Base-by-base conservation (phyloP, 2,113 vertebrate species). In the Benitochromis conjunctus region DNA sequence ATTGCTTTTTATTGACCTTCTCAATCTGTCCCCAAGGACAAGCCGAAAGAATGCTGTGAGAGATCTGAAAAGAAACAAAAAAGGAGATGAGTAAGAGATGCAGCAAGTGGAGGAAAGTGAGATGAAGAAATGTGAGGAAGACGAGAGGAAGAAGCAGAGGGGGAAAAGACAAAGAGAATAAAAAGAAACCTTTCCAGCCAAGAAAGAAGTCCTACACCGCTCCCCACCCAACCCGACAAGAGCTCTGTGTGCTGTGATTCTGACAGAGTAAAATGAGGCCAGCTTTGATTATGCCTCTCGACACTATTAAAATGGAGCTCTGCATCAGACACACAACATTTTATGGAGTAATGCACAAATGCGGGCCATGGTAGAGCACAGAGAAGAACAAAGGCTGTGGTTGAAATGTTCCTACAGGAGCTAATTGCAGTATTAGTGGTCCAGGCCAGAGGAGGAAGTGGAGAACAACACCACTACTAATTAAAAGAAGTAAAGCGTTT, bases 401-500 rank as follows among this genome's bases (percentile, higher is more conserved):
- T 80, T 90, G 79, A 88, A 91, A 86, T 85, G 85, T 79, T 93
- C 82, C 88, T 89, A 24, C 87, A 83, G 79, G 69, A 92, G 90
- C 87, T 94, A 94, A 94, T 92, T 92, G 89, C 84, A 91, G 90
- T 91, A 91, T 91, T 89, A 93, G 93, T 64, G 69, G 82, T 80
- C 43, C 83, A 81, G 82, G 87, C 80, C 85, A 85, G 60, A 79
- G 85, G 81, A 92, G 83, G 82, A 81, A 62, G 69, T 81, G 79
- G 56, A 91, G 86, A 90, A 88, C 80, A 92, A 87, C 79, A 88
- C 38, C 79, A 76, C 60, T 41, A 26, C 85, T 92, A 93, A 94
- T 94, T 92, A 91, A 91, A 91, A 90, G 77, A 84, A 88, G 76
- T 71, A 79, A 84, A 79, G 21, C 51, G 9, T 79, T 62, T 43